Evolutionary conservation across 2,888 invertebrate species (phyloP).

Genomic region (Ligdia adustata): DNA sequence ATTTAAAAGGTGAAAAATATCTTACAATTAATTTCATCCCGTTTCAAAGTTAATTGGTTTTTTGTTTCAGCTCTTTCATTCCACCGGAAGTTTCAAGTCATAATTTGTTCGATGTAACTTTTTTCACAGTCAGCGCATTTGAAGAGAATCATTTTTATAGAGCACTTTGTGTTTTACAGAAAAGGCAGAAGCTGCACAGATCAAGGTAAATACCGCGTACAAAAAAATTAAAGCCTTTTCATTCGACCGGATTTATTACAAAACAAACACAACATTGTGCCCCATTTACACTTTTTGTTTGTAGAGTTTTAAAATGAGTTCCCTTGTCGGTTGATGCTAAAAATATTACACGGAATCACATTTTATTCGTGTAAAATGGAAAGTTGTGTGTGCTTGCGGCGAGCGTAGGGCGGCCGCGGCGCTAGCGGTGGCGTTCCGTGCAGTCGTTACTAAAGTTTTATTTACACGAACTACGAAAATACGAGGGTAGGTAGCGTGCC

Average conservation of each 20-base stretch:
- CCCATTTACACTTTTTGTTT: conserved; percentile 34
- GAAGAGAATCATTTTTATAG: too few species aligned
- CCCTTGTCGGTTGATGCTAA: conserved; percentile 31
- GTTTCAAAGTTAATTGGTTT: conserved; percentile 40
- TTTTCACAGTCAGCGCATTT: conserved; percentile 27
- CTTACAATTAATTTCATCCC: conserved; percentile 36
- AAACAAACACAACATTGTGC: conserved; percentile 35
- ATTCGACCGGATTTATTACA: conserved; percentile 33
- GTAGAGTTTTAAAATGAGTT: conserved; percentile 37
- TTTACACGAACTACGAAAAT: conserved; percentile 67
- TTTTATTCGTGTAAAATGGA: conserved; percentile 44
- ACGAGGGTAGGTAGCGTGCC: conserved; percentile 59
- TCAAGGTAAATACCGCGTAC: conserved; percentile 5
- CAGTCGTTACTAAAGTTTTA: conserved; percentile 65
- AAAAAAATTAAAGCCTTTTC: conserved; percentile 24
- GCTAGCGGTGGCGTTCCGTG: conserved; percentile 54
- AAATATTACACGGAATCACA: conserved; percentile 41
- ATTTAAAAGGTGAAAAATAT: conserved; percentile 35
- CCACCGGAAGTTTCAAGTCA: conserved; percentile 33
- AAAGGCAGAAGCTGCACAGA: too few species aligned
- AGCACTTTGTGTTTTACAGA: too few species aligned
- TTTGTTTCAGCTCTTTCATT: conserved; percentile 34
- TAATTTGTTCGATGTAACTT: conserved; percentile 29
- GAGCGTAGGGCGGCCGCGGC: conserved; percentile 27
- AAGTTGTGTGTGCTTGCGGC: conserved; percentile 39